Evolutionary conservation across 1,140 invertebrate species (phyloP).

Genomic region (Drosophila lacertosa): DNA sequence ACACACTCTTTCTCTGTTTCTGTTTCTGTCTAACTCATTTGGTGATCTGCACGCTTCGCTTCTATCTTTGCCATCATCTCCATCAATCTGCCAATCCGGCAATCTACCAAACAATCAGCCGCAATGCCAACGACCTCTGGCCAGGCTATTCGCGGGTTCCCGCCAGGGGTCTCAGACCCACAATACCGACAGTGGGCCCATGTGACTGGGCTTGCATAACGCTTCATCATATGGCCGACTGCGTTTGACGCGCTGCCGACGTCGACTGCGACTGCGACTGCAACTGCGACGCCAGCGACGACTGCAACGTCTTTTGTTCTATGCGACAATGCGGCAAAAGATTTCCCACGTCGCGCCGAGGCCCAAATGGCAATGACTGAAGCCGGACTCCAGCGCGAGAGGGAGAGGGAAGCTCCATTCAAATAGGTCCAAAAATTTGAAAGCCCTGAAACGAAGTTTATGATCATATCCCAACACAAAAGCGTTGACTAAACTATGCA

Average conservation of each 20-base stretch:
- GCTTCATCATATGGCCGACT: slow-evolving; percentile 19
- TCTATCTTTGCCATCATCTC: slow-evolving; percentile 4
- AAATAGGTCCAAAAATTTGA: not conserved
- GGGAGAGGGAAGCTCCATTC: slow-evolving; percentile 17
- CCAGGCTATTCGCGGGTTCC: not conserved
- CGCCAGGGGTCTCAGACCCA: slow-evolving; percentile 14
- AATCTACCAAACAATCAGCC: slow-evolving; percentile 7
- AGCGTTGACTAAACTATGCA: too few relatives aligned
- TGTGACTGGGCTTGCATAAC: slow-evolving; percentile 38
- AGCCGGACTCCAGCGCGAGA: slow-evolving; percentile 5
- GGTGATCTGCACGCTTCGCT: not conserved
- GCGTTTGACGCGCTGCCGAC: slow-evolving; percentile 1
- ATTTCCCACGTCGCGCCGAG: slow-evolving; percentile 27
- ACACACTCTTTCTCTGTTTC: slow-evolving; percentile 12
- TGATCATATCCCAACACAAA: not conserved
- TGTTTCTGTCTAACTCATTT: slow-evolving; percentile 2
- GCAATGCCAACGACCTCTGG: slow-evolving; percentile 32
- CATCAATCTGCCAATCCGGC: slow-evolving; percentile 1
- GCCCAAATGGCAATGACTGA: slow-evolving; percentile 9
- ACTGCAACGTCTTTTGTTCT: slow-evolving; percentile 30
- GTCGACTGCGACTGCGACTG: slow-evolving; percentile 2
- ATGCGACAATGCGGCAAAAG: slow-evolving; percentile 34
- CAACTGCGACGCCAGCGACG: not conserved
- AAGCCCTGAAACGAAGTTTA: slow-evolving; percentile 7
- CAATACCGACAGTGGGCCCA: slow-evolving; percentile 2